These are phyloP conservation scores for Mastomys coucha DNA, from an alignment of 2,113 vertebrate genomes.

Conservation along the genomic window DNA sequence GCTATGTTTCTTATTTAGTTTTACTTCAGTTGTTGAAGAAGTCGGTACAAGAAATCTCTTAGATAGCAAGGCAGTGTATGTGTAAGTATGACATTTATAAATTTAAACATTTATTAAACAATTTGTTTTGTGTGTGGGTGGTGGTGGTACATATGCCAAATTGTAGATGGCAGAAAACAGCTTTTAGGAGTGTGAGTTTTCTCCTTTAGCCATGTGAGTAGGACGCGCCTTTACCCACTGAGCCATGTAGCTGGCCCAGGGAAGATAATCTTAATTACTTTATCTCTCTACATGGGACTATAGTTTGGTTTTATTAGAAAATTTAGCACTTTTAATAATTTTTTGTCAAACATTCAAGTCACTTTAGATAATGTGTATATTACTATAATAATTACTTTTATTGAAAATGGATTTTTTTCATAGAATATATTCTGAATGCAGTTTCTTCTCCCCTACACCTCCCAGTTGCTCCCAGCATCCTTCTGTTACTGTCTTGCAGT, in stretches of 20 bases:
- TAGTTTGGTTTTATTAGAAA: neutral
- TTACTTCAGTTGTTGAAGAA: neutral
- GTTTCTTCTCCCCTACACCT: neutral
- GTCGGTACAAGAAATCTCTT: neutral
- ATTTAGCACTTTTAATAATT: neutral
- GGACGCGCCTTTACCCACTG: neutral
- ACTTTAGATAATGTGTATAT: neutral
- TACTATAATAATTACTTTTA: neutral
- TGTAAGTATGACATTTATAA: neutral
- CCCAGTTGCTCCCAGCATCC: neutral
- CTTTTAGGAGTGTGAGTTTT: neutral
- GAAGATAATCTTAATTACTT: neutral
- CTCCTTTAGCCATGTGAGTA: neutral
- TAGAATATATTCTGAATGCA: neutral
- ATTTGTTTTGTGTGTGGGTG: neutral
- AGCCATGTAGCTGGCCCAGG: neutral
- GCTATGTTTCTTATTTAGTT: neutral
- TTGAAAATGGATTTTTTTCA: neutral
- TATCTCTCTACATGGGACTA: neutral
- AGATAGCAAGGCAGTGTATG: neutral
- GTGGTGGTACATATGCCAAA: neutral
- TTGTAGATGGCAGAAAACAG: too few relatives aligned
- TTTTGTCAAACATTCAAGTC: neutral
- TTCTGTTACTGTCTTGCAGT: too few relatives aligned
- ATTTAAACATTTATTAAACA: neutral